Evolutionary conservation across 2,113 vertebrate species (phyloP), one percentile per base, ranked within the genome.

Genomic region (Antechinus stuartii): DNA sequence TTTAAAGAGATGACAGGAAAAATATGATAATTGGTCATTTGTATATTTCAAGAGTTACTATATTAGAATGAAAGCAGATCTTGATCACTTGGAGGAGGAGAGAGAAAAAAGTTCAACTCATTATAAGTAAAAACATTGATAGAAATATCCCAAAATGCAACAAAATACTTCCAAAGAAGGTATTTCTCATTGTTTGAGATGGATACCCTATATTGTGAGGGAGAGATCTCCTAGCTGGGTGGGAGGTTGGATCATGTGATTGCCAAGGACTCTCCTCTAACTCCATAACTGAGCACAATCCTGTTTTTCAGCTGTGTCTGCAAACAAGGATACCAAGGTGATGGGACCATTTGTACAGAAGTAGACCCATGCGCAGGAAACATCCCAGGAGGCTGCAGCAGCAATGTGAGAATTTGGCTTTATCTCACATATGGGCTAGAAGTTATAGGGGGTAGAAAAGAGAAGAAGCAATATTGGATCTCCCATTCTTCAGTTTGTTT

Each of bases 321-420:
- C 98, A 99, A 99, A 94, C 96, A 98, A 42, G 99, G 99, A 91
- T 99, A 99, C 2, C 98, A 99, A 96, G 99, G 99, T 0, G 99
- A 99, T 3, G 99, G 99, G 16, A 97, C 97, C 84, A 98, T 97
- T 92, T 99, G 99, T 91, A 98, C 97, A 47, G 98, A 99, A 96
- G 94, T 47, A 0, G 99, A 99, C 96, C 98, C 99, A 0, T 99
- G 99, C 91, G 89, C 97, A 30, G 97, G 94, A 42, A 98, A 98
- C 22, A 96, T 90, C 9, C 97, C 98, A 7, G 98, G 98, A 0
- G 98, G 98, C 96, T 99, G 99, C 93, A 98, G 97, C 55, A 19
- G n/a, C 52, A 99, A 99, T 0, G 99, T 99, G 97, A 98, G 99
- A 98, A 56, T 0, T 0, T 23, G 8, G 2, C 93, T 95, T 94